Evolutionary conservation across 2,797 vertebrate genomes (phyloP).

Genomic region (Malurus leucopterus): DNA sequence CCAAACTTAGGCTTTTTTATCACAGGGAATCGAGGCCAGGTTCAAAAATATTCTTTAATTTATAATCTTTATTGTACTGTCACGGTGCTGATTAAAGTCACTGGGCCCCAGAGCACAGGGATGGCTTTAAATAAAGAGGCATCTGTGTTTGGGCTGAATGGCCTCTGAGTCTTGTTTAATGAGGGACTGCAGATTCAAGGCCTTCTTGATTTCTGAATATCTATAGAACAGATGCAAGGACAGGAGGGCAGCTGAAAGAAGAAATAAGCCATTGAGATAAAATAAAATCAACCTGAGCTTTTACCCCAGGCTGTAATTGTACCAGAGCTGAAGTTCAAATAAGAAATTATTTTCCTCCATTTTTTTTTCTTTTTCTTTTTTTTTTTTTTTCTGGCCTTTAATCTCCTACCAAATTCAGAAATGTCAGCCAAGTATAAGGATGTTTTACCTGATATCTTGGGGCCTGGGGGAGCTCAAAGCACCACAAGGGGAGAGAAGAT

Average conservation of each 20-base stretch:
- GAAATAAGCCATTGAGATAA: constrained; percentile 1
- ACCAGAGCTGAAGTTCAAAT: constrained; percentile 10
- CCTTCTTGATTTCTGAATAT: neutral
- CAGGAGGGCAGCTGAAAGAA: neutral
- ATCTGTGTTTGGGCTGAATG: neutral
- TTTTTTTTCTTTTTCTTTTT: neutral
- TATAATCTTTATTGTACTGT: neutral
- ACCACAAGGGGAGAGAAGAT: neutral
- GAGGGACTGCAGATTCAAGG: neutral
- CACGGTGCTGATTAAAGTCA: constrained; percentile 1
- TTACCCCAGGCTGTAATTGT: constrained; percentile 2
- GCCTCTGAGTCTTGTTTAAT: neutral
- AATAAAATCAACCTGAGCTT: constrained; percentile 9
- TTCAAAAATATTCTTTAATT: constrained; percentile 18
- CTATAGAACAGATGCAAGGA: neutral
- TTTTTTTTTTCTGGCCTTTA: neutral
- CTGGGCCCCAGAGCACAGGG: neutral
- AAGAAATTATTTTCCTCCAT: neutral
- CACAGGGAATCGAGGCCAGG: neutral
- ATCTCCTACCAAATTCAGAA: neutral
- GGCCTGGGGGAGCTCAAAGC: neutral
- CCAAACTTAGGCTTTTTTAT: neutral
- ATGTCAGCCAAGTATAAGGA: neutral
- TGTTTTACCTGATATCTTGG: neutral
- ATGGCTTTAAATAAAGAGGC: neutral